Conservation (phyloP, 1,140 invertebrate genomes). For the Lamellibrachia luymesi region DNA sequence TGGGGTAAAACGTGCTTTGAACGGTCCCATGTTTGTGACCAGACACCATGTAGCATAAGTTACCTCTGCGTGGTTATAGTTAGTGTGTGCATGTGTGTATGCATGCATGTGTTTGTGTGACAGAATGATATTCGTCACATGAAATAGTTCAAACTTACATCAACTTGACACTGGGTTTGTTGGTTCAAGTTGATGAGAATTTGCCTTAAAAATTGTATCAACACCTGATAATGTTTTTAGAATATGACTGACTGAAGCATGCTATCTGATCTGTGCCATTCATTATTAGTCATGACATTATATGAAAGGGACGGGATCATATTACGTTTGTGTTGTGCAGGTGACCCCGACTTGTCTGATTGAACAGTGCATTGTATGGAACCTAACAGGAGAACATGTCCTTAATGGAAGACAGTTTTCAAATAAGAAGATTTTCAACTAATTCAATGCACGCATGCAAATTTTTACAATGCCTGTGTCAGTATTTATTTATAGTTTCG, state of each 20-base stretch:
- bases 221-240: not conserved
- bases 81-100: too few species aligned
- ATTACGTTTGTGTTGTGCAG: not conserved
- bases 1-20: too few species aligned
- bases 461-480: too few species aligned
- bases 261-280: not conserved
- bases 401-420: not conserved
- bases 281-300: not conserved
- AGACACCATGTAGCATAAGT: too few species aligned
- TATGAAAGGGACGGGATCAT: not conserved
- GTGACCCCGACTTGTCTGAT: not conserved
- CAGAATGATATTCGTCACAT: too few species aligned
- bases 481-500: not conserved
- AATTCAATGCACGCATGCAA: too few species aligned
- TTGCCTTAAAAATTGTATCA: not conserved
- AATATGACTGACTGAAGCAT: not conserved
- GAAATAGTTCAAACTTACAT: too few species aligned
- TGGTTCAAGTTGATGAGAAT: not conserved
- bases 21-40: too few species aligned
- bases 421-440: too few species aligned
- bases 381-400: not conserved
- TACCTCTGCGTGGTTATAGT: too few species aligned
- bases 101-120: too few species aligned
- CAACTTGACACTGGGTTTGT: too few species aligned
- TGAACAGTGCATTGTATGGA: not conserved